Conservation (phyloP, 2,888 invertebrate species). For the Crossocerus cetratus region DNA sequence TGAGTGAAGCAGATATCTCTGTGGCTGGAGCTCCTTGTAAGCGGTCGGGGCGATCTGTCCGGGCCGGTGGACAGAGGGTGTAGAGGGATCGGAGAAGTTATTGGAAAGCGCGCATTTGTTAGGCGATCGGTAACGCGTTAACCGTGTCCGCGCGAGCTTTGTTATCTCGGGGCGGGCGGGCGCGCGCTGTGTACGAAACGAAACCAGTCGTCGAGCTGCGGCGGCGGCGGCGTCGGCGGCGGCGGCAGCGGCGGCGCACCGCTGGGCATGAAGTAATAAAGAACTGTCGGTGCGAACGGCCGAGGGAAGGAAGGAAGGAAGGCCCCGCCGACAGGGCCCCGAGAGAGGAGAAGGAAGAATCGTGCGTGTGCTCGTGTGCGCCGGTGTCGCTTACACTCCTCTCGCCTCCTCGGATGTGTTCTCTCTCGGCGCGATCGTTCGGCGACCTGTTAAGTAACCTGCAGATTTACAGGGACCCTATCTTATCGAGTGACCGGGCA, state of each 20-base stretch:
- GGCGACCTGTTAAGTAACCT: slow-evolving; percentile 68
- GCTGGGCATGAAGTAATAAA: slow-evolving; percentile 49
- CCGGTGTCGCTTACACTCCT: too few species aligned
- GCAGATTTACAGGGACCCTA: slow-evolving; percentile 68
- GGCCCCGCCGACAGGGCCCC: not conserved
- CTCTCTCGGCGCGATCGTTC: slow-evolving; percentile 49
- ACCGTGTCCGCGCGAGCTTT: slow-evolving; percentile 53
- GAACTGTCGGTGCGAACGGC: slow-evolving; percentile 40
- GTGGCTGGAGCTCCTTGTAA: too few species aligned
- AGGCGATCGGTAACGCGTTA: slow-evolving; percentile 58
- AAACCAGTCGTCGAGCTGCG: slow-evolving; percentile 26
- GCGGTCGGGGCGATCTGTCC: too few species aligned
- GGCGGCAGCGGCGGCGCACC: slow-evolving; percentile 31
- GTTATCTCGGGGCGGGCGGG: slow-evolving; percentile 45
- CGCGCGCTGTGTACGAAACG: slow-evolving; percentile 18
- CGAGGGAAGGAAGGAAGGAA: slow-evolving; percentile 13
- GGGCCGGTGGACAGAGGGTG: too few species aligned
- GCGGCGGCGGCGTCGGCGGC: not conserved
- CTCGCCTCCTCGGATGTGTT: too few species aligned
- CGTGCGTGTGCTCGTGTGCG: too few species aligned
- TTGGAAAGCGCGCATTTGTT: slow-evolving; percentile 51
- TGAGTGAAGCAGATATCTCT: too few species aligned
- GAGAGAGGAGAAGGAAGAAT: not conserved
- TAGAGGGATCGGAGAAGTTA: slow-evolving; percentile 36
- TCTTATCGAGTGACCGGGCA: slow-evolving; percentile 70